These are phyloP conservation scores for Nycticebus coucang DNA, from an alignment of 2,113 vertebrate species.

Conservation along the genomic window DNA sequence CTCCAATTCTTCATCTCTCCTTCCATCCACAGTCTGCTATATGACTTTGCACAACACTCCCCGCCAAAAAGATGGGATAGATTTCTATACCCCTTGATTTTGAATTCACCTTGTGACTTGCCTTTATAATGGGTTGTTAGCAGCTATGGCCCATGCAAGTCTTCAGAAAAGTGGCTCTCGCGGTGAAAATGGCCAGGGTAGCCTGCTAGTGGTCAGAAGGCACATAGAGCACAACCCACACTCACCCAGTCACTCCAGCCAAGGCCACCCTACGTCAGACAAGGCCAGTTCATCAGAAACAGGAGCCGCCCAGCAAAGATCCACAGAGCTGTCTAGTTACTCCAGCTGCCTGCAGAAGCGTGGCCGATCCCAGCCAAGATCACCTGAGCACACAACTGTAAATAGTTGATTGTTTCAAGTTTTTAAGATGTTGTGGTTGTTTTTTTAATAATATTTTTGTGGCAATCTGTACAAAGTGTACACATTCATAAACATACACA, in stretches of 20 bases:
- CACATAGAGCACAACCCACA: background rate
- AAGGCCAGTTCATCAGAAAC: fast-evolving
- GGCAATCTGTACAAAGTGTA: background rate
- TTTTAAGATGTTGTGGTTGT: background rate
- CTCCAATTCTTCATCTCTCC: background rate
- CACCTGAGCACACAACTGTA: background rate
- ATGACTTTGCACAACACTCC: background rate
- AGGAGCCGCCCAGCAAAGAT: background rate
- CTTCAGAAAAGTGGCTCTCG: background rate
- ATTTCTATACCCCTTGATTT: background rate
- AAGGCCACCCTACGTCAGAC: background rate
- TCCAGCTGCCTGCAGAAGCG: background rate
- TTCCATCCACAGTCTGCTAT: background rate
- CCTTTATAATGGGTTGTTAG: background rate
- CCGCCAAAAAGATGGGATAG: background rate
- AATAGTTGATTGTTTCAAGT: background rate
- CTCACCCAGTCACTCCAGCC: background rate
- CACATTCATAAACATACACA: background rate
- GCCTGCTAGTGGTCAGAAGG: background rate
- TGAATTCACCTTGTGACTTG: background rate
- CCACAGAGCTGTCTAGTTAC: background rate
- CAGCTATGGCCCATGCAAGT: too few relatives aligned
- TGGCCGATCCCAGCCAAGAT: background rate
- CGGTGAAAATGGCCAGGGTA: background rate
- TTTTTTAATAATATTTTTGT: background rate